Percentiles rank a stretch among this genome's conserved stretches.
Evolutionary conservation across 2,113 vertebrate genomes (phyloP).

Genomic region (Aplodontia rufa): DNA sequence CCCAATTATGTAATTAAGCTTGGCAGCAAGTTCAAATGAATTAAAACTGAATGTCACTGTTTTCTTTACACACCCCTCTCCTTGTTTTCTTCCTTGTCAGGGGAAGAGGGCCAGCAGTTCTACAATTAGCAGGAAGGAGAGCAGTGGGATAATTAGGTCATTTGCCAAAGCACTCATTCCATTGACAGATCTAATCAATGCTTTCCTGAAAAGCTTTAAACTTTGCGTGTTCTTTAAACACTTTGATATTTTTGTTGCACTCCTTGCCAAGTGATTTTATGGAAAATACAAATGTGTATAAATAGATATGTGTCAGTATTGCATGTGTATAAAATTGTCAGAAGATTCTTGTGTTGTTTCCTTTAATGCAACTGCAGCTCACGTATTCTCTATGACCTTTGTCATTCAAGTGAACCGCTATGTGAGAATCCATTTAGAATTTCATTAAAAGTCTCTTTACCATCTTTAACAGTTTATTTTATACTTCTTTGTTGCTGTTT

Average conservation of each 20-base stretch:
- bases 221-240: constrained; percentile 82
- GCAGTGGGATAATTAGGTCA: constrained; percentile 87
- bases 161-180: constrained; percentile 82
- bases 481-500: not conserved
- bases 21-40: constrained; percentile 85
- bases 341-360: not conserved
- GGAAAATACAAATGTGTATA: not conserved
- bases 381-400: not conserved
- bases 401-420: not conserved
- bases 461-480: not conserved
- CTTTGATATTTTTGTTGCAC: constrained; percentile 82
- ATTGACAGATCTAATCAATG: constrained; percentile 85
- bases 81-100: constrained; percentile 84
- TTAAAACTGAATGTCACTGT: constrained; percentile 85
- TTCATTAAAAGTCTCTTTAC: not conserved
- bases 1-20: constrained; percentile 81
- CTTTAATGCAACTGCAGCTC: not conserved
- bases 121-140: constrained; percentile 84
- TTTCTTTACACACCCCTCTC: constrained; percentile 82
- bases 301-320: not conserved
- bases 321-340: not conserved
- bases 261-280: not conserved
- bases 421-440: not conserved
- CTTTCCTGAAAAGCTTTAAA: constrained; percentile 85
- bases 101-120: constrained; percentile 82